Percentiles rank a stretch among this genome's conserved stretches.
These are phyloP conservation scores for Ligdia adustata DNA, from an alignment of 2,888 invertebrate genomes.

Conservation along the genomic window DNA sequence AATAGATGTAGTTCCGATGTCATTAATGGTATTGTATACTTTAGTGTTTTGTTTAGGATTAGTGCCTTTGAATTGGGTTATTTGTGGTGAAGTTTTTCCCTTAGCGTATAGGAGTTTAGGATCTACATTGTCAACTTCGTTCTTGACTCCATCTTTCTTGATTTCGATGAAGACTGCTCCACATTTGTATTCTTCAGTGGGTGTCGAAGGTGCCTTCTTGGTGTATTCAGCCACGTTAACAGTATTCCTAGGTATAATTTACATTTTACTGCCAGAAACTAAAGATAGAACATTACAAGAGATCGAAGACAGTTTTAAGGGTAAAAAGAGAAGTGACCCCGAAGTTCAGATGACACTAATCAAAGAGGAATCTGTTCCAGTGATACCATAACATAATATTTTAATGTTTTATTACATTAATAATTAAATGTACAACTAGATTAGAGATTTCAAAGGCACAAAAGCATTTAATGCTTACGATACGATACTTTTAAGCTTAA, in stretches of 20 bases:
- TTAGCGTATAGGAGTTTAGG: constrained; percentile 76
- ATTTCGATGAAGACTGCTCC: constrained; percentile 80
- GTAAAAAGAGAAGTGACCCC: constrained; percentile 54
- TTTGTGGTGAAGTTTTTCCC: constrained; percentile 78
- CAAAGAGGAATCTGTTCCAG: constrained; percentile 4
- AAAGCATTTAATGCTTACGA: constrained; percentile 15
- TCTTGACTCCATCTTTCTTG: constrained; percentile 72
- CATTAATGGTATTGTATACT: constrained; percentile 69
- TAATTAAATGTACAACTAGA: neutral
- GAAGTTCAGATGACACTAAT: constrained; percentile 73
- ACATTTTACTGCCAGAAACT: constrained; percentile 69
- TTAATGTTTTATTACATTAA: constrained; percentile 7
- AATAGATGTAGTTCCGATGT: constrained; percentile 64
- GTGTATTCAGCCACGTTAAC: constrained; percentile 69
- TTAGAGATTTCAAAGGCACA: neutral
- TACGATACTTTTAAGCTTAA: neutral
- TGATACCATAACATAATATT: constrained; percentile 5
- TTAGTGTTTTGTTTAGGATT: constrained; percentile 74
- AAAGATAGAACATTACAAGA: constrained; percentile 76
- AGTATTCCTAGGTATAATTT: constrained; percentile 65
- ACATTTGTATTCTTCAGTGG: constrained; percentile 70
- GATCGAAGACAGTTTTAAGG: constrained; percentile 76
- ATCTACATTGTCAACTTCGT: constrained; percentile 73
- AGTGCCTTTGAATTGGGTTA: constrained; percentile 76
- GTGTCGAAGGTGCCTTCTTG: constrained; percentile 74